Conservation (phyloP, 2,113 vertebrate genomes). For the Pleuronectes platessa region DNA sequence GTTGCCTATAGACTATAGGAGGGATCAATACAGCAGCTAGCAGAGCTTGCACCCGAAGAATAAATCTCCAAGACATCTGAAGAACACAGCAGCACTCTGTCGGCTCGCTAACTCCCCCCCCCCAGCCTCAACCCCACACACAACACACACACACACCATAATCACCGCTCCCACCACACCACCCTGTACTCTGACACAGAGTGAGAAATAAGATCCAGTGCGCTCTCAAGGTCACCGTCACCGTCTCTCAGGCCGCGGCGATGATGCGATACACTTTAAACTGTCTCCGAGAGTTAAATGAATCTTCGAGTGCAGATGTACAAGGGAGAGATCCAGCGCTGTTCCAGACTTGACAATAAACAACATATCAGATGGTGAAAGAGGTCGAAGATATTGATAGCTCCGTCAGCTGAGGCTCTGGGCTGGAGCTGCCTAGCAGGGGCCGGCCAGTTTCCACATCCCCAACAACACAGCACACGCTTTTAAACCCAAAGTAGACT, state of each 20-base stretch:
- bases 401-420: slow-evolving; percentile 55
- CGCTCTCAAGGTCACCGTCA: slow-evolving; percentile 73
- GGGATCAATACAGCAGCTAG: slow-evolving; percentile 71
- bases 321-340: slow-evolving; percentile 55
- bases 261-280: slow-evolving; percentile 73
- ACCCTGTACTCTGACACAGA: slow-evolving; percentile 44
- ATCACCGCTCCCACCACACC: slow-evolving; percentile 21
- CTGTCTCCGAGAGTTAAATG: slow-evolving; percentile 63
- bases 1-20: slow-evolving; percentile 59
- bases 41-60: slow-evolving; percentile 50
- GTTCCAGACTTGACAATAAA: slow-evolving; percentile 72
- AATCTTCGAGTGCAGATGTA: slow-evolving; percentile 66
- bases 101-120: slow-evolving; percentile 17
- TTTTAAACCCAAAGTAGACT: slow-evolving; percentile 44
- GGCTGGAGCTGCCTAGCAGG: slow-evolving; percentile 24
- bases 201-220: slow-evolving; percentile 73
- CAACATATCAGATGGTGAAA: slow-evolving; percentile 77
- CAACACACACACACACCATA: neutral
- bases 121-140: neutral
- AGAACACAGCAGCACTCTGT: slow-evolving; percentile 55
- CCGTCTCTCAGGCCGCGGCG: slow-evolving; percentile 61
- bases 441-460: slow-evolving; percentile 20
- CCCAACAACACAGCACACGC: slow-evolving; percentile 8
- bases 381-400: slow-evolving; percentile 75
- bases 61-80: slow-evolving; percentile 68